phyloP scores from a whole-genome alignment of 2,113 vertebrate genomes.

The Leptocoma aspasia region DNA sequence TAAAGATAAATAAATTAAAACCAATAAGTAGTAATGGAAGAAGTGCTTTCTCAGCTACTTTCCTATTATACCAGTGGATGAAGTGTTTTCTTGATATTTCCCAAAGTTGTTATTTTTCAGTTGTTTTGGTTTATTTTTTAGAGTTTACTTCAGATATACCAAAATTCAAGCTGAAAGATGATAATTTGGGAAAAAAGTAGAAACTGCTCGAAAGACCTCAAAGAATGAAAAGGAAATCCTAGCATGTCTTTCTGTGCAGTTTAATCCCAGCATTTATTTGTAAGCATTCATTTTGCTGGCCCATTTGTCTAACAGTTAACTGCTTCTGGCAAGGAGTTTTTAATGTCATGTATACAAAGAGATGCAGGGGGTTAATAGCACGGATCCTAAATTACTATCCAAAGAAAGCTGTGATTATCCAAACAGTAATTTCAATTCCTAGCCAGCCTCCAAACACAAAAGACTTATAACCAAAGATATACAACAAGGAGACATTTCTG shows the following conservation, averaged over 20 bases:
- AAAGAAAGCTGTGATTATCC: slow-evolving; percentile 29
- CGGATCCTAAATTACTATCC: neutral
- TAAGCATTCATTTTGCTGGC: neutral
- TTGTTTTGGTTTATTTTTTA: neutral
- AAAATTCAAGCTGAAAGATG: neutral
- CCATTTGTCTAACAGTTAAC: neutral
- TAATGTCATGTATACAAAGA: neutral
- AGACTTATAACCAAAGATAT: slow-evolving; percentile 12
- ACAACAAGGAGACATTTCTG: neutral
- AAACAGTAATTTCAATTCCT: neutral
- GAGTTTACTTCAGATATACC: neutral
- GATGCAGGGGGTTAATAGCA: slow-evolving; percentile 51
- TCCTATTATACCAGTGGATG: neutral
- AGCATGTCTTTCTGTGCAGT: neutral
- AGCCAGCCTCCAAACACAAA: slow-evolving; percentile 47
- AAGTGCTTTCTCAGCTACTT: neutral
- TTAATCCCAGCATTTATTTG: neutral
- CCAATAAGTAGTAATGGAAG: neutral
- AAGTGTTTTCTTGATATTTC: neutral
- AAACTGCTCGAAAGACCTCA: neutral
- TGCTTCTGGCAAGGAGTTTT: neutral
- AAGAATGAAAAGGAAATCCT: neutral
- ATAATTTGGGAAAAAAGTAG: neutral
- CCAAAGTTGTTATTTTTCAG: neutral
- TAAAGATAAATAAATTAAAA: neutral